These are phyloP conservation scores for Bibio marci DNA, from an alignment of 2,888 invertebrate genomes.

Conservation along the genomic window DNA sequence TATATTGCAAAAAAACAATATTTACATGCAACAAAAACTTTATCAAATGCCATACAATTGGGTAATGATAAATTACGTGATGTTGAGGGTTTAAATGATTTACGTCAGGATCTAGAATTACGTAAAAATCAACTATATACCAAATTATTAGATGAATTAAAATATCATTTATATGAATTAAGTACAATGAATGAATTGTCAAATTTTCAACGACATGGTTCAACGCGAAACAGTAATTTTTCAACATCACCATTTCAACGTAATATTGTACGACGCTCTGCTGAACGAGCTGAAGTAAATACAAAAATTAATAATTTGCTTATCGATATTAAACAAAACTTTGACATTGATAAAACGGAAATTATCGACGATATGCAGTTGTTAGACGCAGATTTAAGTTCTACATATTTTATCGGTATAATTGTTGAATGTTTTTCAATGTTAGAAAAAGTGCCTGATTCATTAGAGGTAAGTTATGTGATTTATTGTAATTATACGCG, in stretches of 20 bases:
- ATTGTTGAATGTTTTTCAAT: conserved; percentile 73
- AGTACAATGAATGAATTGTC: conserved; percentile 34
- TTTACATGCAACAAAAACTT: conserved; percentile 65
- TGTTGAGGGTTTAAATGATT: conserved; percentile 69
- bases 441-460: conserved; percentile 67
- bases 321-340: conserved; percentile 32
- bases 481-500: background rate
- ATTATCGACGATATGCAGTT: conserved; percentile 39
- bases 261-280: conserved; percentile 38
- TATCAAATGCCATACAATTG: conserved; percentile 50
- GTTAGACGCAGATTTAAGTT: conserved; percentile 41
- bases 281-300: conserved; percentile 34
- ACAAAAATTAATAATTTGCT: conserved; percentile 34
- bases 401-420: conserved; percentile 56
- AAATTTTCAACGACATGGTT: conserved; percentile 41
- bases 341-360: conserved; percentile 28
- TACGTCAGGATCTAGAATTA: conserved; percentile 52
- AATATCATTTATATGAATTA: conserved; percentile 50
- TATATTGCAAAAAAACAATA: conserved; percentile 59
- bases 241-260: conserved; percentile 36
- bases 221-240: conserved; percentile 32
- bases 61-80: conserved; percentile 57
- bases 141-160: conserved; percentile 51
- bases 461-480: conserved; percentile 47
- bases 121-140: conserved; percentile 44